Conservation (phyloP, 1,140 invertebrate genomes). For the Pentalonia nigronervosa region DNA sequence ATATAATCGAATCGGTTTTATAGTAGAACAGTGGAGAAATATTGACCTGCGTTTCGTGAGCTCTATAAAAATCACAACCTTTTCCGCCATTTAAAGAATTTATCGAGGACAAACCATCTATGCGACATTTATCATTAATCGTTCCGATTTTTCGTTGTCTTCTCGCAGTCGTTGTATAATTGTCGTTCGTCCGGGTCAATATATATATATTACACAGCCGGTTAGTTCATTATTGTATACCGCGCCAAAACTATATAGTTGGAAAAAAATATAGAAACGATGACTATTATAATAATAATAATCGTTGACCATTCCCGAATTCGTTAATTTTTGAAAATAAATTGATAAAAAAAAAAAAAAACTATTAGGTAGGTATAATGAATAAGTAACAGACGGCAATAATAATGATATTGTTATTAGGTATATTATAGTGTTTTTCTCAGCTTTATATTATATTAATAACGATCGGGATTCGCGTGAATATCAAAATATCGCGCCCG, state of each 20-base stretch:
- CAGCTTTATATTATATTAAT: conserved; percentile 21
- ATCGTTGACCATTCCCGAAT: neutral
- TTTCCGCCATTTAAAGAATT: conserved; percentile 23
- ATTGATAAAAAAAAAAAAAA: too few relatives aligned
- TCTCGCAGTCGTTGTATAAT: conserved; percentile 2
- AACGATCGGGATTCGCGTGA: conserved; percentile 44
- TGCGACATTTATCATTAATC: neutral
- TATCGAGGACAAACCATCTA: conserved; percentile 31
- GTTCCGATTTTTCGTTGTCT: neutral
- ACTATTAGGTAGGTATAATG: too few relatives aligned
- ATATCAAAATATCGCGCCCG: conserved; percentile 33
- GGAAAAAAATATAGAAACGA: too few relatives aligned
- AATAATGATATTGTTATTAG: neutral
- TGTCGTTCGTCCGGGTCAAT: neutral
- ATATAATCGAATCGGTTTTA: neutral
- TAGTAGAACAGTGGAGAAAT: neutral
- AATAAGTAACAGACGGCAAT: neutral
- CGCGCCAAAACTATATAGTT: too few relatives aligned
- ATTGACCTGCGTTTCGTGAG: neutral
- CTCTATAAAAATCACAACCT: neutral
- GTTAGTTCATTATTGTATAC: too few relatives aligned
- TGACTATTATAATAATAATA: neutral
- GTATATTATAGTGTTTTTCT: neutral
- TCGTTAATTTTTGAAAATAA: neutral
- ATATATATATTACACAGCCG: too few relatives aligned